phyloP scores from a whole-genome alignment of 2,888 invertebrate genomes.

The Cylindroiulus punctatus region DNA sequence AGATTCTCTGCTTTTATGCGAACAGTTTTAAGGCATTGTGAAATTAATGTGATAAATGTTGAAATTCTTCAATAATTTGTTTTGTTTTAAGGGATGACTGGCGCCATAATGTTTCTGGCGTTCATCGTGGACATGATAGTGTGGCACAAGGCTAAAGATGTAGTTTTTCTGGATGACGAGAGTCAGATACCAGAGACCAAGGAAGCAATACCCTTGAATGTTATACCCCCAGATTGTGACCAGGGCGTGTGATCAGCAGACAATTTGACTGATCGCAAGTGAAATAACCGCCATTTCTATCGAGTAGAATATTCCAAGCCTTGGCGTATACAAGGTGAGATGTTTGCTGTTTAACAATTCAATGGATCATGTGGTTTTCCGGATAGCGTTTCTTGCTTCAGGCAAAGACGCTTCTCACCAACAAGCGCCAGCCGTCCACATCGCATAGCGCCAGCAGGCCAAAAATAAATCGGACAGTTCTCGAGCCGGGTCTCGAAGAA shows the following conservation, averaged over 20 bases:
- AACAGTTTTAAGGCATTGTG: background rate
- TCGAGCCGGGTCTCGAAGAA: background rate
- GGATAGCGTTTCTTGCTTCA: background rate
- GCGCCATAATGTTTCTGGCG: conserved; percentile 84
- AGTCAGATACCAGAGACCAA: conserved; percentile 58
- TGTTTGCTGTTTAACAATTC: background rate
- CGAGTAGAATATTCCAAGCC: background rate
- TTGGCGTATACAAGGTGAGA: background rate
- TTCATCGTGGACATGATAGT: conserved; percentile 89
- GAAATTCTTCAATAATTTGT: background rate
- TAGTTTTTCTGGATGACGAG: conserved; percentile 75
- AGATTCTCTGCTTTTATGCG: too few relatives aligned
- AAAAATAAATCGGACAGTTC: conserved; percentile 8
- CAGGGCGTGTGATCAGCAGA: background rate
- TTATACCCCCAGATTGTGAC: background rate
- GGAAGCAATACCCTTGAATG: conserved; percentile 53
- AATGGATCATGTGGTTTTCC: background rate
- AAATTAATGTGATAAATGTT: background rate
- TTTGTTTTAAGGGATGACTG: conserved; percentile 78
- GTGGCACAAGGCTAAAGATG: conserved; percentile 88
- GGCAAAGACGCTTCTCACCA: background rate
- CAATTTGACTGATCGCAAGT: background rate
- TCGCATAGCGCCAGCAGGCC: background rate
- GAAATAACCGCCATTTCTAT: background rate
- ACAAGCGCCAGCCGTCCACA: background rate